Evolutionary conservation across 2,113 vertebrate species (phyloP).

Genomic region (Collichthys lucidus): DNA sequence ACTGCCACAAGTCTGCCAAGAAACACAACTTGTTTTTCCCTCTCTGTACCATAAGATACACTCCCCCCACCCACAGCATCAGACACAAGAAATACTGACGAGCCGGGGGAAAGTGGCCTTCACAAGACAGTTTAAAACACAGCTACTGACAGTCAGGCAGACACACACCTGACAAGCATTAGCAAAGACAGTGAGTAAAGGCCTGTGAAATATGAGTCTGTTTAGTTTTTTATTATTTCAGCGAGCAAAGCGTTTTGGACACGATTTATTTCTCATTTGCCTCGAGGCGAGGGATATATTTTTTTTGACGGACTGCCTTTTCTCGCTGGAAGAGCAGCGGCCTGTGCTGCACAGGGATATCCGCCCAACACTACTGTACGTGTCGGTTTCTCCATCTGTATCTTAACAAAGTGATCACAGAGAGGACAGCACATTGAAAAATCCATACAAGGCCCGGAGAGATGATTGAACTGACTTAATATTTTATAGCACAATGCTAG

Average conservation of each 20-base stretch:
- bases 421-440: neutral
- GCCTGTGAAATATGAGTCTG: slow-evolving; percentile 1
- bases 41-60: neutral
- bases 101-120: neutral
- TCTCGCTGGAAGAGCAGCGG: slow-evolving; percentile 13
- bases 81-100: neutral
- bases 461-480: slow-evolving; percentile 13
- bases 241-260: slow-evolving; percentile 21
- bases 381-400: neutral
- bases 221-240: slow-evolving; percentile 22
- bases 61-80: neutral
- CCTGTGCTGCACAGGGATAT: slow-evolving; percentile 1
- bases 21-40: neutral
- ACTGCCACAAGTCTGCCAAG: neutral
- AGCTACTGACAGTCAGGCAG: neutral
- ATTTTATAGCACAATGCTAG: slow-evolving; percentile 7
- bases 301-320: slow-evolving; percentile 17
- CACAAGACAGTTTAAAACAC: neutral
- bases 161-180: slow-evolving; percentile 16
- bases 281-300: slow-evolving; percentile 15
- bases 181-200: slow-evolving; percentile 14
- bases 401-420: slow-evolving; percentile 12
- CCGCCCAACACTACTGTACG: neutral
- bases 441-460: neutral
- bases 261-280: slow-evolving; percentile 38